Evolutionary conservation across 2,113 vertebrate species (phyloP).

Genomic region (Halcyon malimbica): DNA sequence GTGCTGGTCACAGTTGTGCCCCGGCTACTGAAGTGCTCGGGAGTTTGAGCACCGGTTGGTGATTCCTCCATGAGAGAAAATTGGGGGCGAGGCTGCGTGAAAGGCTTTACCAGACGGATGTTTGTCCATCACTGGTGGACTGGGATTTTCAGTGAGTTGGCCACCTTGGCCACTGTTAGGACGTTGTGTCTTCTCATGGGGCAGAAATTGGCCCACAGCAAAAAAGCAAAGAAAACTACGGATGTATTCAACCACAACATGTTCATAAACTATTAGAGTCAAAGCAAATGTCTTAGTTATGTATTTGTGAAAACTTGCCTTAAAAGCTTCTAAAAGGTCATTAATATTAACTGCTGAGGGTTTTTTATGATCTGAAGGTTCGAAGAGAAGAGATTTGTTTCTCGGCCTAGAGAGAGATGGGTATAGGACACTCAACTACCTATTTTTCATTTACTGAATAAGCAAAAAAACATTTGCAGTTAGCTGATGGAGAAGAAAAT

Average conservation of each 20-base stretch:
- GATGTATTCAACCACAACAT: background rate
- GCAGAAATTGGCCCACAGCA: background rate
- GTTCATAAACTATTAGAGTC: background rate
- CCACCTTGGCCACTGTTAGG: background rate
- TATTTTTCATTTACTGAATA: background rate
- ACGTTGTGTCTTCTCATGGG: background rate
- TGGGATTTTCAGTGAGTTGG: background rate
- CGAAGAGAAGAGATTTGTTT: background rate
- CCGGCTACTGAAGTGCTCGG: rapidly evolving
- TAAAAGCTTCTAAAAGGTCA: background rate
- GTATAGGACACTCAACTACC: background rate
- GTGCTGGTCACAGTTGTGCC: background rate
- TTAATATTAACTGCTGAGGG: background rate
- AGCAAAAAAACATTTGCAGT: background rate
- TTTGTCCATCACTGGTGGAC: background rate
- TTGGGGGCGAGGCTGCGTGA: background rate
- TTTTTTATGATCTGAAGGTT: background rate
- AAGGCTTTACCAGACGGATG: background rate
- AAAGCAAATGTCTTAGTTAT: background rate
- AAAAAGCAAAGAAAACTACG: background rate
- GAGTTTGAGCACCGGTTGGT: background rate
- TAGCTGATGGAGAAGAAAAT: background rate
- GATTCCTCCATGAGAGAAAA: background rate
- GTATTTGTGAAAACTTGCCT: background rate
- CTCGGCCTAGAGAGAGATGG: background rate